Evolutionary conservation across 2,888 invertebrate species (phyloP).

Genomic region (Diarsia mendica): DNA sequence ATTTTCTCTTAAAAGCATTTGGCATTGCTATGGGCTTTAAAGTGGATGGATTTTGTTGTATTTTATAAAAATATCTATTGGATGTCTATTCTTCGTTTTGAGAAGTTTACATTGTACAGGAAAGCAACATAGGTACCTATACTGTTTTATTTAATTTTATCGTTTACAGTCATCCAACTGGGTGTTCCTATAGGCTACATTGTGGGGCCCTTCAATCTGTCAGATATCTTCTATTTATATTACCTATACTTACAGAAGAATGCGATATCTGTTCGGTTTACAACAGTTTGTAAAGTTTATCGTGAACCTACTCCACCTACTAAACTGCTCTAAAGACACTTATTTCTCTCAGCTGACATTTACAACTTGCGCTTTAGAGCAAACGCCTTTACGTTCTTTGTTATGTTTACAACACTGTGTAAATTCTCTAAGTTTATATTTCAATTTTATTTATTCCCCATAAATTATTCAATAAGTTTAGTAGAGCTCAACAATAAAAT

Average conservation of each 20-base stretch:
- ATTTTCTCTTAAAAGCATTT: no score
- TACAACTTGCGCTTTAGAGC: slow-evolving; percentile 46
- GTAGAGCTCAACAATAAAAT: slow-evolving; percentile 23
- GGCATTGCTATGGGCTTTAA: neutral
- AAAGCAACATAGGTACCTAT: neutral
- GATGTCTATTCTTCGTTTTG: neutral
- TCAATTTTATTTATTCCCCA: slow-evolving; percentile 45
- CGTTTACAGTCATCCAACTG: neutral
- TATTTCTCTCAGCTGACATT: slow-evolving; percentile 50
- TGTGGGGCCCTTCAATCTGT: slow-evolving; percentile 22
- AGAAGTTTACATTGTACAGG: neutral
- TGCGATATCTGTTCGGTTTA: slow-evolving; percentile 12
- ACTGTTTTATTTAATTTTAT: neutral
- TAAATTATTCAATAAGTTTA: slow-evolving; percentile 48
- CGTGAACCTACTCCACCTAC: slow-evolving; percentile 20
- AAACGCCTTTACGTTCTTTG: slow-evolving; percentile 48
- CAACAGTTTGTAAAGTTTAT: slow-evolving; percentile 35
- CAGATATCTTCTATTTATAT: slow-evolving; percentile 42
- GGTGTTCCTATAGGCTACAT: slow-evolving; percentile 16
- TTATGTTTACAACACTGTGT: slow-evolving; percentile 55
- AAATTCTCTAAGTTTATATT: slow-evolving; percentile 48
- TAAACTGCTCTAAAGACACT: slow-evolving; percentile 24
- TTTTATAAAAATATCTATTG: neutral
- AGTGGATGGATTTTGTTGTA: neutral
- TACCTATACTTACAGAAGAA: slow-evolving; percentile 19